phyloP scores from a whole-genome alignment of 2,797 vertebrate genomes.

The Darevskia mixta region DNA sequence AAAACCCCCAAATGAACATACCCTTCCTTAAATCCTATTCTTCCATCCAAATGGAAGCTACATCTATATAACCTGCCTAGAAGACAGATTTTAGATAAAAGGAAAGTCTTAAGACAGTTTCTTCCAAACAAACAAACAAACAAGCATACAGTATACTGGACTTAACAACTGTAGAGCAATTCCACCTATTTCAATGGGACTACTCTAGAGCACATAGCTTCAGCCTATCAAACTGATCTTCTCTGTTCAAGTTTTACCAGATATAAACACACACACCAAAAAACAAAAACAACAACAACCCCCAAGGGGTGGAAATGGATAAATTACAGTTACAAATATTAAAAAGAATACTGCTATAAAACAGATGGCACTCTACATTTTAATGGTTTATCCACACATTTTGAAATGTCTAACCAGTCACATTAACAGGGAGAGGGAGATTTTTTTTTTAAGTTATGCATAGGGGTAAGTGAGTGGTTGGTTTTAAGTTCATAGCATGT shows the following conservation, averaged over 20 bases:
- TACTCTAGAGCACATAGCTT: neutral
- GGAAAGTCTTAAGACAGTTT: slow-evolving; percentile 8
- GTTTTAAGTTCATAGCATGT: neutral
- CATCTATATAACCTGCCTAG: neutral
- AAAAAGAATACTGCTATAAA: neutral
- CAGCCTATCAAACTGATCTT: slow-evolving; percentile 28
- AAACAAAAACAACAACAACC: neutral
- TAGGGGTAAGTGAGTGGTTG: neutral
- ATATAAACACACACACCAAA: slow-evolving; percentile 42
- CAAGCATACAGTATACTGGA: neutral
- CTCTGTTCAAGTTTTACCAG: slow-evolving; percentile 44
- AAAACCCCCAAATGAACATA: slow-evolving; percentile 70
- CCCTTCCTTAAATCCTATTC: slow-evolving; percentile 71
- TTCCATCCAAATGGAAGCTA: slow-evolving; percentile 48
- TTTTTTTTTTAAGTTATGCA: neutral
- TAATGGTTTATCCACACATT: slow-evolving; percentile 41
- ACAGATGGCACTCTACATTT: slow-evolving; percentile 35
- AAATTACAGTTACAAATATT: slow-evolving; percentile 8
- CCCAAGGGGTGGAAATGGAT: neutral
- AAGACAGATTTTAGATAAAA: slow-evolving; percentile 29
- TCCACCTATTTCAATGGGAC: neutral
- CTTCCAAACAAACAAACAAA: neutral
- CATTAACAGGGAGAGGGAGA: neutral
- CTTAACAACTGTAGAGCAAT: neutral
- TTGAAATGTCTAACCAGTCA: slow-evolving; percentile 24